Base-by-base conservation (phyloP, 2,113 vertebrate genomes). In the Actenoides lindsayi region DNA sequence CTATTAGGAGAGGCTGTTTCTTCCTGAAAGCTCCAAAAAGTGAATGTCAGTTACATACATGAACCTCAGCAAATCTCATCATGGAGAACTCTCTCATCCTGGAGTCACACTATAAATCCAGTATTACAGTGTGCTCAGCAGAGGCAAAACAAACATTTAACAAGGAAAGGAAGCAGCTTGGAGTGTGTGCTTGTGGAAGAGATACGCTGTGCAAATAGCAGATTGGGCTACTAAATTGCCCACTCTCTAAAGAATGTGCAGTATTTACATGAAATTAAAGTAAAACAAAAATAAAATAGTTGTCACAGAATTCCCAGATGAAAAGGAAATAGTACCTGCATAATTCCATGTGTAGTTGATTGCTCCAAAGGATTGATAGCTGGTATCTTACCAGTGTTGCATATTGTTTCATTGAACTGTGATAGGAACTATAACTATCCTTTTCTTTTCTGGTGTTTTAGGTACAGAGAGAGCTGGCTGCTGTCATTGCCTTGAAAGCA, bases 401-500 rank as follows among this genome's bases (percentile, higher is more conserved):
- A 27, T 74, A 83, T 86, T 62, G 37, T 78, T 84, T 88, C 54
- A 30, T 92, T 75, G 78, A 23, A 76, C 42, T 59, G 15, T 86
- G 25, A 50, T 13, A 44, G 7, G 44, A 73, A 41, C 53, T 76
- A 19, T 93, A 94, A 85, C 54, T 10, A 56, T 90, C 24, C 16
- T 96, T 93, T 94, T 44, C 75, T 79, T 87, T 93, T 42, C 59
- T 97, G 59, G 24, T 97, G 33, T 98, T 95, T 94, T 94, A 99
- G 99, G 98, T 99, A 90, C 99, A 99, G 98, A 99, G 98, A 95
- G 99, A 99, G 94, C 97, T 99, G 81, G 99, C 99, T 33, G 98
- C 99, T 91, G 99, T 99, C 91, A 98, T 99, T 77, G 99, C 99
- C 70, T 97, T 99, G 96, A 99, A 99, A 98, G 99, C 99, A 83